Conservation (phyloP, 2,797 vertebrate species). For the Gymnothorax reevesii region DNA sequence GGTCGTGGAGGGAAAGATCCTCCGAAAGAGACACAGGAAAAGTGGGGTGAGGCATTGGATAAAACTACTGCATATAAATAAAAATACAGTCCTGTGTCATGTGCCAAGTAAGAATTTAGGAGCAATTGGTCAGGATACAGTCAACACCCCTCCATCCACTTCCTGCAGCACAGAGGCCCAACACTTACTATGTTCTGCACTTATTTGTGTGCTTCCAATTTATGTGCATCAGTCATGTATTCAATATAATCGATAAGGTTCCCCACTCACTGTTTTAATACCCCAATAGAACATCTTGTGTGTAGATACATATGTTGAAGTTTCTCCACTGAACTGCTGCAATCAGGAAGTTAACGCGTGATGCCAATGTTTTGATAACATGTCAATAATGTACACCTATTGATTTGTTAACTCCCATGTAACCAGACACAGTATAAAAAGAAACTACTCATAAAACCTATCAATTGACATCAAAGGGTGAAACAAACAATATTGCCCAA, state of each 20-base stretch:
- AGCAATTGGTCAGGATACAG: too few species aligned
- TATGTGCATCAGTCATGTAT: not conserved
- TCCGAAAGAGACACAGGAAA: too few species aligned
- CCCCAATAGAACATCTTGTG: not conserved
- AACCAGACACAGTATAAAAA: conserved; percentile 12
- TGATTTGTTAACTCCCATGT: conserved; percentile 32
- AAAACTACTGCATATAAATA: too few species aligned
- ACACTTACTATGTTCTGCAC: not conserved
- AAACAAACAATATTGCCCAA: not conserved
- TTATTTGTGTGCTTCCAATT: not conserved
- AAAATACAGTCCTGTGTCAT: too few species aligned
- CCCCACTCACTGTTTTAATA: not conserved
- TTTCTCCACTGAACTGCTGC: conserved; percentile 20
- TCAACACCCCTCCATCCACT: too few species aligned
- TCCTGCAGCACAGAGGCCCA: too few species aligned
- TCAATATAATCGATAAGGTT: conserved; percentile 8
- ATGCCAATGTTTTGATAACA: conserved; percentile 17
- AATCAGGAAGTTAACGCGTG: conserved; percentile 24
- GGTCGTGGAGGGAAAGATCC: too few species aligned
- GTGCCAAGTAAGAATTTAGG: too few species aligned
- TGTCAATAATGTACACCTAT: conserved; percentile 24
- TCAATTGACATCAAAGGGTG: conserved; percentile 9
- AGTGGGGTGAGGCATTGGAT: too few species aligned
- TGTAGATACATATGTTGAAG: not conserved
- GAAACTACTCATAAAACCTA: conserved; percentile 19